phyloP scores from a whole-genome alignment of 2,888 invertebrate species.

The Apotomis capreana region DNA sequence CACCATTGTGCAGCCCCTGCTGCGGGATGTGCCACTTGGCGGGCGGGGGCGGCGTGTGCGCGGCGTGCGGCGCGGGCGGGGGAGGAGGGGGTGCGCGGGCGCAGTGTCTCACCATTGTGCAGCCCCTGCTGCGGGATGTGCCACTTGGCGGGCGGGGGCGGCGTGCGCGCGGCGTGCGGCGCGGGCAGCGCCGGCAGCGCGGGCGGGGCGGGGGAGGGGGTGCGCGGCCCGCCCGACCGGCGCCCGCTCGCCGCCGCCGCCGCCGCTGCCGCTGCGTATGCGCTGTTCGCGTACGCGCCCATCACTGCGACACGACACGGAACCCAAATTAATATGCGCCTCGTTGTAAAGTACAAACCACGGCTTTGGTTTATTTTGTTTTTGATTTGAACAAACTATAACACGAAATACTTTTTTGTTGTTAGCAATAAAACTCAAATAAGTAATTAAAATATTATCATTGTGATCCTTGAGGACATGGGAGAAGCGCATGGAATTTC shows the following conservation, averaged over 20 bases:
- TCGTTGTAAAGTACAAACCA: too few relatives aligned
- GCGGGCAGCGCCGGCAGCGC: slow-evolving; percentile 81
- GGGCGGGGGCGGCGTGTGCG: too few relatives aligned
- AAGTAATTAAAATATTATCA: too few relatives aligned
- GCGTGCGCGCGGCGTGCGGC: slow-evolving; percentile 46
- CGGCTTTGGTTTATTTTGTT: too few relatives aligned
- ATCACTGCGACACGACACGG: slow-evolving; percentile 64
- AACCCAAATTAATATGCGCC: neutral
- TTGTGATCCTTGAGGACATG: too few relatives aligned
- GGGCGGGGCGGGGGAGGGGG: slow-evolving; percentile 72
- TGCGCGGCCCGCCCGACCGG: slow-evolving; percentile 73
- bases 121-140: slow-evolving; percentile 87
- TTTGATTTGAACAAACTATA: too few relatives aligned
- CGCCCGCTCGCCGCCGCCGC: slow-evolving; percentile 58
- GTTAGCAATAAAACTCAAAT: too few relatives aligned
- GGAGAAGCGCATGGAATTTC: too few relatives aligned
- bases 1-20: too few relatives aligned
- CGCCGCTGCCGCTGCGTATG: slow-evolving; percentile 52
- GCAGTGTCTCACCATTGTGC: slow-evolving; percentile 63
- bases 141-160: slow-evolving; percentile 85
- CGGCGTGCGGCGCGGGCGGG: too few relatives aligned
- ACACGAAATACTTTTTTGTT: too few relatives aligned
- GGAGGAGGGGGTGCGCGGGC: slow-evolving; percentile 66
- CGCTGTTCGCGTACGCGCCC: slow-evolving; percentile 60
- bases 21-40: too few relatives aligned